Evolutionary conservation across 2,888 invertebrate genomes (phyloP).

Genomic region (Eumacrocentrus americanus): DNA sequence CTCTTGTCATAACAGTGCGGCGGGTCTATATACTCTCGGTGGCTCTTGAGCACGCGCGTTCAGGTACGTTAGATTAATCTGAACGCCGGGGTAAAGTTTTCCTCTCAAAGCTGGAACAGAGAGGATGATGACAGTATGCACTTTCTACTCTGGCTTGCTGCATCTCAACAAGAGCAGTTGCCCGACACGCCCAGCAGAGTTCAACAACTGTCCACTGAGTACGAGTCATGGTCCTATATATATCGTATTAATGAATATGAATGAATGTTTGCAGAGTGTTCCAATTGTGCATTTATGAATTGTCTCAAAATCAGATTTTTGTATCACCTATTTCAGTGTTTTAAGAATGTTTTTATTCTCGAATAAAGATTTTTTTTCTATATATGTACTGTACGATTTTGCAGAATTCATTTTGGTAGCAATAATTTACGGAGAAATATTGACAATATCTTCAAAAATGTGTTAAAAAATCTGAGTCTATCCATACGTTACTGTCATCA

Average conservation of each 20-base stretch:
- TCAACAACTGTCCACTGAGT: background rate
- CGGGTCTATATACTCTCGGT: too few relatives aligned
- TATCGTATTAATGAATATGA: slow-evolving; percentile 52
- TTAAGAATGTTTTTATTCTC: background rate
- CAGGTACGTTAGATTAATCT: slow-evolving; percentile 35
- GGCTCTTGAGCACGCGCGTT: slow-evolving; percentile 16
- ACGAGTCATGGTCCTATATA: slow-evolving; percentile 4
- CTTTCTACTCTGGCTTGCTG: slow-evolving; percentile 30
- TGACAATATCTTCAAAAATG: background rate
- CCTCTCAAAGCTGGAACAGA: slow-evolving; percentile 29
- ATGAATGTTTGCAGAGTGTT: slow-evolving; percentile 40
- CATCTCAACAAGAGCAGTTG: slow-evolving; percentile 23
- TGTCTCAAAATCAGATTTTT: too few relatives aligned
- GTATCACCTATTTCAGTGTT: background rate
- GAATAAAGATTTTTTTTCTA: background rate
- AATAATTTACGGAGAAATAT: too few relatives aligned
- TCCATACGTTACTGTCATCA: slow-evolving; percentile 12
- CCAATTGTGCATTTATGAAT: too few relatives aligned
- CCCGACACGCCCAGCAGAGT: too few relatives aligned
- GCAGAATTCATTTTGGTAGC: too few relatives aligned
- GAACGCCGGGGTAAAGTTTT: slow-evolving; percentile 35
- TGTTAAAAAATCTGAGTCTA: background rate
- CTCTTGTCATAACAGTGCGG: background rate
- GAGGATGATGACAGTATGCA: slow-evolving; percentile 28
- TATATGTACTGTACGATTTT: too few relatives aligned